phyloP scores from a whole-genome alignment of 2,113 vertebrate genomes.

The Tautogolabrus adspersus region DNA sequence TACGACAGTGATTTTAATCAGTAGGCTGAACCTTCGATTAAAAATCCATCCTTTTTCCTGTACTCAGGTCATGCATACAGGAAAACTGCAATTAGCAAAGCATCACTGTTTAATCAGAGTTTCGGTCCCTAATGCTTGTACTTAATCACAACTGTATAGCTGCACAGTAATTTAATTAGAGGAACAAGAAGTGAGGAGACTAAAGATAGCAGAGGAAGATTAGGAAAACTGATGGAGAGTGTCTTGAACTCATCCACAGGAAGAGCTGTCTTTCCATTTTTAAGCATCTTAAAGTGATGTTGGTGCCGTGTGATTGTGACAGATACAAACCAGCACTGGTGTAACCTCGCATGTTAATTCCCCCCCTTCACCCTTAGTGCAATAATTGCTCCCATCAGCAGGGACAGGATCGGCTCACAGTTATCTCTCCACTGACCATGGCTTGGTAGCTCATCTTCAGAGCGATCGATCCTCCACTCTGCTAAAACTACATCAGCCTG shows the following conservation, averaged over 20 bases:
- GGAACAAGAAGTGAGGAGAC: neutral
- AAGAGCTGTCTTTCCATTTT: constrained; percentile 3
- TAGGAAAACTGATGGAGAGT: neutral
- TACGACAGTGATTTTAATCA: neutral
- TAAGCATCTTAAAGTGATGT: neutral
- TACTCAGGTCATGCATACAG: neutral
- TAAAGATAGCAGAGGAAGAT: neutral
- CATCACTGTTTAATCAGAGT: neutral
- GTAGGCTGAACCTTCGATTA: neutral
- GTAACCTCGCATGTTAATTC: neutral
- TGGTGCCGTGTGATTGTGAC: constrained; percentile 7
- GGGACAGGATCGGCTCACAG: constrained; percentile 24
- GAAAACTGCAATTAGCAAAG: constrained; percentile 1
- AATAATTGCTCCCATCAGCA: constrained; percentile 31
- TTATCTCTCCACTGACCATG: constrained; percentile 12
- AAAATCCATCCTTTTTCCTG: neutral
- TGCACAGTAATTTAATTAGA: constrained; percentile 11
- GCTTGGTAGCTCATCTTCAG: constrained; percentile 27
- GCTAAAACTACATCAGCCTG: constrained; percentile 36
- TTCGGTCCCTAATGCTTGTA: constrained; percentile 2
- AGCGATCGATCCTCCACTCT: constrained; percentile 40
- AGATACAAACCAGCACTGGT: constrained; percentile 2
- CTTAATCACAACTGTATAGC: constrained; percentile 2
- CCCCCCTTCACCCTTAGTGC: neutral
- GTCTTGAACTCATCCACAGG: neutral